Evolutionary conservation across 2,888 invertebrate species (phyloP).

Genomic region (Spodoptera picta): DNA sequence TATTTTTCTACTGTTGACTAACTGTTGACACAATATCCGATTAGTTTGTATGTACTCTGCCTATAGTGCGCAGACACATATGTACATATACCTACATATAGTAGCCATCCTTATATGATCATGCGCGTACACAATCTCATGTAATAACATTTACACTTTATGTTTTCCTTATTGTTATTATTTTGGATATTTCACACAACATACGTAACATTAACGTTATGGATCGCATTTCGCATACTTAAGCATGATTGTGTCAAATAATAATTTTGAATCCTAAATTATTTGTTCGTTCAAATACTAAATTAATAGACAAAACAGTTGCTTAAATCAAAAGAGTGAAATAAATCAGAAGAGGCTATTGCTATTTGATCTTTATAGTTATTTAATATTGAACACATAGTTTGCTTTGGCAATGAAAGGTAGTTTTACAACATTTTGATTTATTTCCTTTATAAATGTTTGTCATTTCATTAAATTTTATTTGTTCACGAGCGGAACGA

Average conservation of each 20-base stretch:
- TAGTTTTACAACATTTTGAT: constrained; percentile 50
- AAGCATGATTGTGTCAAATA: not conserved
- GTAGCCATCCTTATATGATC: constrained; percentile 7
- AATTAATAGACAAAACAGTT: too few species aligned
- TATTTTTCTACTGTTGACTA: constrained; percentile 71
- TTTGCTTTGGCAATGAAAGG: constrained; percentile 38
- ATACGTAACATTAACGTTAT: not conserved
- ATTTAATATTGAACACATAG: constrained; percentile 4
- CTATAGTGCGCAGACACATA: constrained; percentile 18
- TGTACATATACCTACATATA: constrained; percentile 21
- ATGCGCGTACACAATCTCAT: constrained; percentile 14
- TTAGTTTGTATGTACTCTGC: constrained; percentile 54
- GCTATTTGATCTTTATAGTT: constrained; percentile 10
- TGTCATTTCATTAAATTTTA: constrained; percentile 39
- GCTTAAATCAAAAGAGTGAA: too few species aligned
- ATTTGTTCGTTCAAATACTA: too few species aligned
- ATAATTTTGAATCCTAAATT: too few species aligned
- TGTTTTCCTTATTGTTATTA: constrained; percentile 26
- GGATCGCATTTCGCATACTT: not conserved
- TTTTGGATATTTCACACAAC: constrained; percentile 5
- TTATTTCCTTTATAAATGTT: constrained; percentile 43
- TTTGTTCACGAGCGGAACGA: constrained; percentile 35
- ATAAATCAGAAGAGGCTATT: not conserved
- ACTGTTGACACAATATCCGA: constrained; percentile 66
- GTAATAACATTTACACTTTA: constrained; percentile 3